phyloP scores from a whole-genome alignment of 2,113 vertebrate genomes.

The Turnix velox region DNA sequence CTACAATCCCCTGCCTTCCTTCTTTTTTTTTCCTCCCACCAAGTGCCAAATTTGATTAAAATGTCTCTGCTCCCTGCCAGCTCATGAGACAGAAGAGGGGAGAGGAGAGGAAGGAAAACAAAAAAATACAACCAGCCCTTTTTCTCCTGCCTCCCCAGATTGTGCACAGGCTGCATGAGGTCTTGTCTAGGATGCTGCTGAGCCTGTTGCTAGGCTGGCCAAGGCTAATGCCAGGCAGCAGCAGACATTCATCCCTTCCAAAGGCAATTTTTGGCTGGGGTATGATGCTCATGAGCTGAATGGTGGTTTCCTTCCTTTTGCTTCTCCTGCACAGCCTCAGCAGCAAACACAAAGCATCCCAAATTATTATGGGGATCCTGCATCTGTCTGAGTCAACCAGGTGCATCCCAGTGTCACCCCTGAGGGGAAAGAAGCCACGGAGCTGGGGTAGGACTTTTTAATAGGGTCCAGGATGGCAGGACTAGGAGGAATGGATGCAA shows the following conservation, averaged over 20 bases:
- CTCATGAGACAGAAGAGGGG: neutral
- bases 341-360: neutral
- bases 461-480: too few relatives aligned
- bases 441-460: too few relatives aligned
- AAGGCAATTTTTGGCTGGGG: neutral
- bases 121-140: neutral
- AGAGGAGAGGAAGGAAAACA: neutral
- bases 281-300: neutral
- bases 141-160: neutral
- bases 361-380: neutral
- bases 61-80: neutral
- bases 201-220: accelerated
- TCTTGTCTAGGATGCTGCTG: neutral
- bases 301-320: neutral
- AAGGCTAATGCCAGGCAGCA: neutral
- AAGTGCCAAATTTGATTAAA: neutral
- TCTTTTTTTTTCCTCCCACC: neutral
- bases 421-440: accelerated
- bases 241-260: neutral
- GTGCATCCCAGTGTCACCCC: neutral
- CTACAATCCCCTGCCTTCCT: neutral
- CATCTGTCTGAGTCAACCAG: neutral
- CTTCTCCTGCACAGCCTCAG: neutral
- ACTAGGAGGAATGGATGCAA: too few relatives aligned
- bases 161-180: neutral